Evolutionary conservation across 2,113 vertebrate genomes (phyloP).

Genomic region (Vireo altiloquus): DNA sequence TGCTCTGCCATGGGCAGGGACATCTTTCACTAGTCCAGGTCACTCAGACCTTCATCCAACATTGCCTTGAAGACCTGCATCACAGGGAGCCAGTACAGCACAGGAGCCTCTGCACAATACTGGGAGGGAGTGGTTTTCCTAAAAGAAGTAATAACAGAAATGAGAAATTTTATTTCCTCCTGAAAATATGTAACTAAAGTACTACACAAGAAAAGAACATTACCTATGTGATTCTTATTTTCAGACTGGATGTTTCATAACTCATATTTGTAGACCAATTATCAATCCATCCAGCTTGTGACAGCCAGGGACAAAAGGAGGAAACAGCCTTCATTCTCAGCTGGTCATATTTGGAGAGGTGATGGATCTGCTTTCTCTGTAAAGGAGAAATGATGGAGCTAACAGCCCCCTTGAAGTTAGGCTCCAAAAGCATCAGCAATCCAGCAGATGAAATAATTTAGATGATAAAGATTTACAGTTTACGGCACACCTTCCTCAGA

Average conservation of each 20-base stretch:
- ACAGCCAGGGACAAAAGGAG: not conserved
- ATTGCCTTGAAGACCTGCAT: not conserved
- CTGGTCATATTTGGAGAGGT: not conserved
- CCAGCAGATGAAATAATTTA: not conserved
- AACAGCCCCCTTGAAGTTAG: not conserved
- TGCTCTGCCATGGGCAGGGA: not conserved
- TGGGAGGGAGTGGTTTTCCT: not conserved
- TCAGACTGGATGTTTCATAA: not conserved
- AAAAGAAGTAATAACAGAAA: conserved; percentile 12
- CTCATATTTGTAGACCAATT: not conserved
- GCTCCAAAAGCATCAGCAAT: not conserved
- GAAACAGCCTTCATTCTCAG: rapidly evolving
- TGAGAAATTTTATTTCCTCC: conserved; percentile 34
- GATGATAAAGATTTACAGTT: not conserved
- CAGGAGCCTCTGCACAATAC: conserved; percentile 20
- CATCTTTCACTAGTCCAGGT: not conserved
- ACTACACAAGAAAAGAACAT: rapidly evolving
- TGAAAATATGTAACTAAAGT: not conserved
- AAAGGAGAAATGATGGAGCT: not conserved
- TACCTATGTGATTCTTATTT: not conserved
- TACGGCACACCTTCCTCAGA: not conserved
- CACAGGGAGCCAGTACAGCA: conserved; percentile 12
- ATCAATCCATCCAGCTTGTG: not conserved
- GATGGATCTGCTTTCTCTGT: not conserved
- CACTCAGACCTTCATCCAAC: not conserved